Conservation (phyloP, 2,797 vertebrate genomes). For the Silurus aristotelis region DNA sequence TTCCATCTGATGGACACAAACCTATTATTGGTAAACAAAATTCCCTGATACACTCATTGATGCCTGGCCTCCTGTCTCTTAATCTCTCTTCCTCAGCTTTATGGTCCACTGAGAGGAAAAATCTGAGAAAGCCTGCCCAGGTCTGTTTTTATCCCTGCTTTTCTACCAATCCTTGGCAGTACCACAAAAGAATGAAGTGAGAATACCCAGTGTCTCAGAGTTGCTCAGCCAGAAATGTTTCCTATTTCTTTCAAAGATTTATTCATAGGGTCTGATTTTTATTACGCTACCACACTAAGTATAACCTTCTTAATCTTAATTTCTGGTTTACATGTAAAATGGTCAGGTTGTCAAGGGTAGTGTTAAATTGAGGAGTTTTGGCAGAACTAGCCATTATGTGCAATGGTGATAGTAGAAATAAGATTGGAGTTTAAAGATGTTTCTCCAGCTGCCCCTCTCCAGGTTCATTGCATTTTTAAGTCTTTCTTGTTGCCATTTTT, state of each 20-base stretch:
- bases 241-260: neutral
- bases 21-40: too few species aligned
- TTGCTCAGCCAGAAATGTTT: neutral
- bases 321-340: neutral
- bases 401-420: neutral
- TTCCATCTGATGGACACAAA: too few species aligned
- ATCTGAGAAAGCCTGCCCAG: too few species aligned
- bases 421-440: neutral
- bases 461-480: neutral
- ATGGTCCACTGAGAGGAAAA: too few species aligned
- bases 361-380: neutral
- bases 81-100: too few species aligned
- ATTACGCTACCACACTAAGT: neutral
- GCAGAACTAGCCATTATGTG: neutral
- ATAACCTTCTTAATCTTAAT: neutral
- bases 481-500: neutral
- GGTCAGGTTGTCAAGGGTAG: neutral
- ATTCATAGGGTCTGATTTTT: neutral
- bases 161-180: too few species aligned
- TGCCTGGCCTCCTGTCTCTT: too few species aligned
- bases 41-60: too few species aligned
- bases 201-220: neutral
- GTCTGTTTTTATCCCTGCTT: too few species aligned
- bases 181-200: neutral
- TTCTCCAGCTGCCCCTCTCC: neutral